These are phyloP conservation scores for Suricata suricatta DNA, from an alignment of 2,113 vertebrate species.

Conservation along the genomic window DNA sequence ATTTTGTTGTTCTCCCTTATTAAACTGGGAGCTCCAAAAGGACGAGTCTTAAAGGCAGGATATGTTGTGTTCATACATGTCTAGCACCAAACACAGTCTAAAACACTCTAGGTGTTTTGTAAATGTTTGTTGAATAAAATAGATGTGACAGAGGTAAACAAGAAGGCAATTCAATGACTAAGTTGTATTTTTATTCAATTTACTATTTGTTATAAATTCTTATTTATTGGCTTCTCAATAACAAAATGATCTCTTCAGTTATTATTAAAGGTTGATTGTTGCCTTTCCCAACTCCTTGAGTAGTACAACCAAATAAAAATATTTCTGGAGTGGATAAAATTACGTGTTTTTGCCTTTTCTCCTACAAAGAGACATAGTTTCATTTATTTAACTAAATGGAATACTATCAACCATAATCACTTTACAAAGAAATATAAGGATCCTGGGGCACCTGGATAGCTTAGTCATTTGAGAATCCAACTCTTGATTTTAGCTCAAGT, in stretches of 20 bases:
- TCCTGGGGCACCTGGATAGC: no score
- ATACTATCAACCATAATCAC: conserved; percentile 7
- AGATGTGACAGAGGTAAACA: not conserved
- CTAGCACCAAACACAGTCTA: not conserved
- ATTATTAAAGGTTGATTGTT: not conserved
- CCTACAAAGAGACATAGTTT: not conserved
- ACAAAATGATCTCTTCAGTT: not conserved
- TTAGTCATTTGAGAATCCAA: no score
- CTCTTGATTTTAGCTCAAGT: no score
- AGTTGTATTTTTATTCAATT: not conserved
- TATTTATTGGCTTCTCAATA: not conserved
- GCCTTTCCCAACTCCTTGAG: not conserved
- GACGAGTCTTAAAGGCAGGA: not conserved
- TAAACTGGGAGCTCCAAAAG: not conserved
- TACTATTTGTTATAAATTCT: not conserved
- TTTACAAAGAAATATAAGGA: not conserved
- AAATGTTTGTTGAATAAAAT: not conserved
- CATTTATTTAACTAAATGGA: accelerated
- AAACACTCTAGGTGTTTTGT: not conserved
- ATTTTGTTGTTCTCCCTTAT: not conserved
- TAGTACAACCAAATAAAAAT: not conserved
- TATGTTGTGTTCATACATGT: not conserved
- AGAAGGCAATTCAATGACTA: not conserved
- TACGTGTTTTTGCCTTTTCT: not conserved
- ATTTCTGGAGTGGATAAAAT: not conserved